Conservation (phyloP, 2,113 vertebrate genomes). For the Vulpes lagopus region DNA sequence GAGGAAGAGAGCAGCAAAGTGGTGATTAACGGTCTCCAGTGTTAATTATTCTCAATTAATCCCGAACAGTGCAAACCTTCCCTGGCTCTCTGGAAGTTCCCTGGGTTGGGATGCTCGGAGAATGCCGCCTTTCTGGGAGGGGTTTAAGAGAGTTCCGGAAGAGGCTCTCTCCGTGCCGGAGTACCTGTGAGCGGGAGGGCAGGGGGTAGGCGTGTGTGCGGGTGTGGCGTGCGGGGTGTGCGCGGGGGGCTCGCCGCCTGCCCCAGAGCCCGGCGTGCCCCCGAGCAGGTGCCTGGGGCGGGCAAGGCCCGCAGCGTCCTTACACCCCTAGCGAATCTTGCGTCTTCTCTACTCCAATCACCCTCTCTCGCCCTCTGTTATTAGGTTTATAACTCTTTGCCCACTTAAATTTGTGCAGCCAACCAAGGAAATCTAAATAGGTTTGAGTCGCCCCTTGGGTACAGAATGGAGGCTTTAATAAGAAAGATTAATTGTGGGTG, state of each 20-base stretch:
- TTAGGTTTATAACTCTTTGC: constrained; percentile 92
- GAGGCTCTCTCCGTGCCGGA: neutral
- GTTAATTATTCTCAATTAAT: constrained; percentile 85
- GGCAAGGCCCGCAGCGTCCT: constrained; percentile 67
- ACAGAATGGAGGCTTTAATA: constrained; percentile 86
- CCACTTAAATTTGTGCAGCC: constrained; percentile 92
- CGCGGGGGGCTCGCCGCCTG: neutral
- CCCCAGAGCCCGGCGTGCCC: constrained; percentile 5
- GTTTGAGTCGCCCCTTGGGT: constrained; percentile 89
- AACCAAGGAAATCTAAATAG: constrained; percentile 91
- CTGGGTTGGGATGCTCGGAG: constrained; percentile 71
- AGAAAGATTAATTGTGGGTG: constrained; percentile 91
- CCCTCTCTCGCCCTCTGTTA: constrained; percentile 80
- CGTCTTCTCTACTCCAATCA: constrained; percentile 83
- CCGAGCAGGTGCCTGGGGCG: constrained; percentile 25
- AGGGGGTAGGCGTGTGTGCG: neutral
- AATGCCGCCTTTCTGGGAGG: constrained; percentile 71
- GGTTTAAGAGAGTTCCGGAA: neutral
- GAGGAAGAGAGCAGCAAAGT: constrained; percentile 52
- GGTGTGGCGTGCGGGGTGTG: neutral
- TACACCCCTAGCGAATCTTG: constrained; percentile 63
- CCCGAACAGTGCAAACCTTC: constrained; percentile 78
- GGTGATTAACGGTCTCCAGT: constrained; percentile 80
- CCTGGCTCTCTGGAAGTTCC: constrained; percentile 49
- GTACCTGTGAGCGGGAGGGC: neutral